Conservation (phyloP, 2,888 invertebrate species). For the Lasius fuliginosus region DNA sequence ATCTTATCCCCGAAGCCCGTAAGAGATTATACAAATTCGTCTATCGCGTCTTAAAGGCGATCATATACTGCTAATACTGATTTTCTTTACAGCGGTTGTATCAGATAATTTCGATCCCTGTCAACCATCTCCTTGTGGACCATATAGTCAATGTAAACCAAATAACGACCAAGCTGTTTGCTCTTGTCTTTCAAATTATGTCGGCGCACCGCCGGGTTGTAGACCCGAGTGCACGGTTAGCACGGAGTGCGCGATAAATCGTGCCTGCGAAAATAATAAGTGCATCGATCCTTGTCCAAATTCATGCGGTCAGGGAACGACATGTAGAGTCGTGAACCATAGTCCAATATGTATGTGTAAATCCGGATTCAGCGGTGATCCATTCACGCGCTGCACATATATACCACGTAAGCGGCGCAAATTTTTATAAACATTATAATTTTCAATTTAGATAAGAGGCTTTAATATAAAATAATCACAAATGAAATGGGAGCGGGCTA, state of each 20-base stretch:
- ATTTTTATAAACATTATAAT: neutral
- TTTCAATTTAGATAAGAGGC: neutral
- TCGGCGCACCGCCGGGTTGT: constrained; percentile 90
- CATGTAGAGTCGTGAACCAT: constrained; percentile 87
- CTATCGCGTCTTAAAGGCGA: neutral
- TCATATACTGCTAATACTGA: constrained; percentile 16
- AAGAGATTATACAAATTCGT: constrained; percentile 85
- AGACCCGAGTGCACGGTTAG: constrained; percentile 90
- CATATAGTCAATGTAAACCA: constrained; percentile 91
- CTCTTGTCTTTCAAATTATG: constrained; percentile 88
- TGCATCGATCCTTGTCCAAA: constrained; percentile 90
- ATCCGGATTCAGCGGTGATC: constrained; percentile 87
- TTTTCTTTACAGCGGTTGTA: constrained; percentile 60
- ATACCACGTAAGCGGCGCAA: constrained; percentile 65
- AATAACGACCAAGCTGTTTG: constrained; percentile 89
- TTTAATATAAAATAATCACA: too few species aligned
- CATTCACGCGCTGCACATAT: constrained; percentile 85
- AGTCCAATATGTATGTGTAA: constrained; percentile 87
- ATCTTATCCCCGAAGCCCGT: constrained; percentile 89
- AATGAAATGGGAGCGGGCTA: too few species aligned
- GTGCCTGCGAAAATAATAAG: constrained; percentile 90
- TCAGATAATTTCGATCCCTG: constrained; percentile 86
- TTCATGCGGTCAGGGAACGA: constrained; percentile 88
- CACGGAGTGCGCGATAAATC: constrained; percentile 89
- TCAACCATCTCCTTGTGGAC: constrained; percentile 90